These are phyloP conservation scores for Drosophila picticornis DNA, from an alignment of 2,888 invertebrate genomes.

Conservation along the genomic window DNA sequence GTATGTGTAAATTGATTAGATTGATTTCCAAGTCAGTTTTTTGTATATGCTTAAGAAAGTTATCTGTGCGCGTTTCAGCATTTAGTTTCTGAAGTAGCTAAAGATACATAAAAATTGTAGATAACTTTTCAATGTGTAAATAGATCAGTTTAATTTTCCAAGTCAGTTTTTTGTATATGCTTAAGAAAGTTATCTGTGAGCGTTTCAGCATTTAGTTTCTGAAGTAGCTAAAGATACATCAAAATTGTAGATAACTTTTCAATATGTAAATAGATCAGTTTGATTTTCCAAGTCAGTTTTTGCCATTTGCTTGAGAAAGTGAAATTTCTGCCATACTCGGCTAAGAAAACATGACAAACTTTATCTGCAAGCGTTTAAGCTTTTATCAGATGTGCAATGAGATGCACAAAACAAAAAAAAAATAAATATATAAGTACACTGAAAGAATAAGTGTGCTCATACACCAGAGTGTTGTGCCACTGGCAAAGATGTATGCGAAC, in stretches of 20 bases:
- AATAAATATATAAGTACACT: slow-evolving; percentile 48
- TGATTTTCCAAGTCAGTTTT: not conserved
- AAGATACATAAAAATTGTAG: not conserved
- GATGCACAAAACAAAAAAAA: slow-evolving; percentile 50
- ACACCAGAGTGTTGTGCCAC: slow-evolving; percentile 34
- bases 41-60: too few species aligned
- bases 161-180: not conserved
- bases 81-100: not conserved
- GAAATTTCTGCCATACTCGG: not conserved
- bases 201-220: not conserved
- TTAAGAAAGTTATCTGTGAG: not conserved
- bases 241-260: not conserved
- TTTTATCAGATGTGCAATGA: slow-evolving; percentile 17
- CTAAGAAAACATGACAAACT: slow-evolving; percentile 1
- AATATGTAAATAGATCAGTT: not conserved
- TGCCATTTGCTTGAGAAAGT: not conserved
- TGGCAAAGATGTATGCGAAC: slow-evolving; percentile 31
- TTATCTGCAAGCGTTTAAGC: slow-evolving; percentile 2
- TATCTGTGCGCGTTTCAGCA: too few species aligned
- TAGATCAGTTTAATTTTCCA: not conserved
- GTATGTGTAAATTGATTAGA: too few species aligned
- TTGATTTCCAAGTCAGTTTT: too few species aligned
- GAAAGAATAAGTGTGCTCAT: slow-evolving; percentile 44
- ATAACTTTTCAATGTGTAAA: not conserved
- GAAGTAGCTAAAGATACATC: not conserved